Percentiles rank a stretch among this genome's conserved stretches.
These are phyloP conservation scores for Limnodromus scolopaceus DNA, from an alignment of 2,797 vertebrate species.

Conservation along the genomic window DNA sequence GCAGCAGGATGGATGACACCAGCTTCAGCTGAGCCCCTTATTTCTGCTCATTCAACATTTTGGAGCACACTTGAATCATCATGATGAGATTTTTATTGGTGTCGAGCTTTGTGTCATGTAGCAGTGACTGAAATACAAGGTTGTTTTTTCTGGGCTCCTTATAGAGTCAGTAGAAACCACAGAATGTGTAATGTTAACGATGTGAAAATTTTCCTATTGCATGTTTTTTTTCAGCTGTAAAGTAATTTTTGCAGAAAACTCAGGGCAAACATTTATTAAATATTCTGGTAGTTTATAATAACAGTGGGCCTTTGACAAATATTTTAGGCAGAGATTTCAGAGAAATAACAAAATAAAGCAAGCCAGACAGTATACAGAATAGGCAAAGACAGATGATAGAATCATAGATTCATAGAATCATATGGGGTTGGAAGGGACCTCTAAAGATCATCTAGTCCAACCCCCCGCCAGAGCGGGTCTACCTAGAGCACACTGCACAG, in stretches of 20 bases:
- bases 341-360: background rate
- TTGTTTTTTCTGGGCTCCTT: rapidly evolving
- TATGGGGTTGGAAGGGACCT: too few species aligned
- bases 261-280: background rate
- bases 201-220: background rate
- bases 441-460: too few species aligned
- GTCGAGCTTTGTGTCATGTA: background rate
- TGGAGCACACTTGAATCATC: background rate
- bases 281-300: background rate
- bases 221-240: background rate
- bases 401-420: too few species aligned
- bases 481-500: too few species aligned
- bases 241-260: background rate
- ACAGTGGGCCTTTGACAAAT: background rate
- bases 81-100: background rate
- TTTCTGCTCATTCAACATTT: background rate
- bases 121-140: background rate
- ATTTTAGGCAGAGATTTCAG: background rate
- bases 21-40: background rate
- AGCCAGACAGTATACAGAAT: background rate
- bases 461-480: too few species aligned
- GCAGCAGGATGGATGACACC: background rate
- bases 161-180: background rate
- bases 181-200: background rate
- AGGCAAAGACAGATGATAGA: background rate